These are phyloP conservation scores for Ranitomeya variabilis DNA, from an alignment of 2,113 vertebrate genomes.

Conservation along the genomic window DNA sequence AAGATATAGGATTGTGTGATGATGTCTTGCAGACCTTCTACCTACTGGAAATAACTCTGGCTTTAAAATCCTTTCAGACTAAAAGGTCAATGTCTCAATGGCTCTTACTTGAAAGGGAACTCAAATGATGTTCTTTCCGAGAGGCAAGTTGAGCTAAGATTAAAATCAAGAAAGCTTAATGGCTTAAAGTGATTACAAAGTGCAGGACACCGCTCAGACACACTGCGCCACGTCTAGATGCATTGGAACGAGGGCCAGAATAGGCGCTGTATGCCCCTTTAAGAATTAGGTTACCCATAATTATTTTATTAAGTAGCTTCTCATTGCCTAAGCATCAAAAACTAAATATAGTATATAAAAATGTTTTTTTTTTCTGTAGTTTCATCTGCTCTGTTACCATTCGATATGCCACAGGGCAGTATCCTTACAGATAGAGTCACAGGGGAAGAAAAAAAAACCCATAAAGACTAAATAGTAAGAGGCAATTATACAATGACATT, in stretches of 20 bases:
- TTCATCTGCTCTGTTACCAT: slow-evolving; percentile 26
- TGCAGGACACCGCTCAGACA: background rate
- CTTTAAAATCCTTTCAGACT: slow-evolving; percentile 8
- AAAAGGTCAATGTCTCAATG: slow-evolving; percentile 2
- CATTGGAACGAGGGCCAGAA: background rate
- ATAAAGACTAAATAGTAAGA: slow-evolving; percentile 17
- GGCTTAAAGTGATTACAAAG: slow-evolving; percentile 22
- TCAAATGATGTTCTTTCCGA: slow-evolving; percentile 23
- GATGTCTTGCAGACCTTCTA: background rate
- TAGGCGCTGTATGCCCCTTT: background rate
- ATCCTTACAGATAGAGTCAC: background rate
- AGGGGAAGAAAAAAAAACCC: background rate
- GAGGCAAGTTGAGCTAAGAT: slow-evolving; percentile 9
- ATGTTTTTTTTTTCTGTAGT: background rate
- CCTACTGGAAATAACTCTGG: background rate
- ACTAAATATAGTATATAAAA: background rate
- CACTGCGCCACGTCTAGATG: background rate
- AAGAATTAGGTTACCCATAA: background rate
- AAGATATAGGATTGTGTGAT: background rate
- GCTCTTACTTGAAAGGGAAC: slow-evolving; percentile 26
- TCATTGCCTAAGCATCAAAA: background rate
- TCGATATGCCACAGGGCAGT: background rate
- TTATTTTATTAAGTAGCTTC: background rate
- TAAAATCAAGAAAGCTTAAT: slow-evolving; percentile 23
- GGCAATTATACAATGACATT: slow-evolving; percentile 25